Percentiles rank a stretch among this genome's conserved stretches.
Evolutionary conservation across 2,888 invertebrate species (phyloP).

Genomic region (Torymus texanus): DNA sequence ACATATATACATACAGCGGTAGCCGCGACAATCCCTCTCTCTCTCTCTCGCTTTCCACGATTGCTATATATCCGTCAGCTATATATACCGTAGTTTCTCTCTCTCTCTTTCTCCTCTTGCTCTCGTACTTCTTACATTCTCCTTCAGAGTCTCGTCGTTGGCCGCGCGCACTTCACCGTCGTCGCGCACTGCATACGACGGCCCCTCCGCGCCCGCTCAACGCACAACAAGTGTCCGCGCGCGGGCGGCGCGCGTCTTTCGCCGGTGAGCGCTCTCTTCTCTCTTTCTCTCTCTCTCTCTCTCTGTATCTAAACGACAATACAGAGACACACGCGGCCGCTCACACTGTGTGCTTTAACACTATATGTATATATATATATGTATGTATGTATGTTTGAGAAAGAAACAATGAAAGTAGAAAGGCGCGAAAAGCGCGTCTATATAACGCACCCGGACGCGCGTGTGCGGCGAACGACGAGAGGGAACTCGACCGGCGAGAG

Average conservation of each 20-base stretch:
- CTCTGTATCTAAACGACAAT: neutral
- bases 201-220: neutral
- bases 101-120: neutral
- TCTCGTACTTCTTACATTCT: neutral
- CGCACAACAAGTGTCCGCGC: conserved; percentile 9
- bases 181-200: neutral
- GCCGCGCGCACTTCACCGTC: neutral
- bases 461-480: neutral
- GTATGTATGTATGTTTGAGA: no score
- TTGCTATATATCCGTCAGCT: neutral
- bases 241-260: neutral
- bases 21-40: no score
- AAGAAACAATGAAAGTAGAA: neutral
- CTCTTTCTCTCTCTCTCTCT: neutral
- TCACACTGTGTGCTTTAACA: no score
- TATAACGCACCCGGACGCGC: neutral
- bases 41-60: no score
- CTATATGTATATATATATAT: no score
- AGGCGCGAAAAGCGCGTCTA: neutral
- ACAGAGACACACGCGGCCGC: no score
- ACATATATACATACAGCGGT: no score
- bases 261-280: neutral
- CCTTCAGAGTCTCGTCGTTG: neutral
- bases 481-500: conserved; percentile 35
- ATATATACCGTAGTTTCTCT: neutral